Base-by-base conservation (phyloP, 2,113 vertebrate species). In the Cebidichthys violaceus region DNA sequence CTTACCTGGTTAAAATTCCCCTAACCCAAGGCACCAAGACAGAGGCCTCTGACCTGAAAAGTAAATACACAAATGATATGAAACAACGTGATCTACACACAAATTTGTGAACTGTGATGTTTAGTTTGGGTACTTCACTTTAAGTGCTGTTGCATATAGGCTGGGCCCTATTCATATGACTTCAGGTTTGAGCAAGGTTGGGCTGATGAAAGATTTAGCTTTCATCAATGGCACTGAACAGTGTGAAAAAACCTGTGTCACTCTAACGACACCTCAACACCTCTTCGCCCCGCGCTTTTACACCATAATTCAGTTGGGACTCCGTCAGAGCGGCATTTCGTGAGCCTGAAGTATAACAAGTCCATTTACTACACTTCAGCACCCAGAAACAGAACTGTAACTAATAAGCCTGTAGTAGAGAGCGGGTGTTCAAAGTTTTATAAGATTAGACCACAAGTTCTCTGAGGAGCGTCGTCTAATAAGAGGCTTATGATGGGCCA, bases 361-460 rank as follows among this genome's bases (percentile, higher is more conserved):
- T 84, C 86, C 64, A 62, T 75, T 84, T 73, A 79, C 74, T 31
- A 37, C 61, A 73, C 20, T 24, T 31, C 27, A 89, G 84, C 80
- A 55, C 52, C 31, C 69, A 67, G 69, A 75, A 71, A 85, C 79
- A 78, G 66, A 83, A 17, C 82, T 43, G 75, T 57, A 41, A 81
- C 85, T 90, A 88, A 84, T 71, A 88, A 80, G 66, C 65, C 60
- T 64, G 68, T 81, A 86, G 90, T 89, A 77, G 87, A 73, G 86
- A 92, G 79, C 43, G 64, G 70, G 74, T 87, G 78, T 71, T 68
- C 77, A 77, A 64, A 76, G 77, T 87, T 90, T 91, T 86, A 92
- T 70, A 90, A 90, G 91, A 93, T 92, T 91, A 92, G 68, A 88
- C 81, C 89, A 83, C 86, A 84, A 83, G 83, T 86, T 92, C 81